Percentiles rank a stretch among this genome's conserved stretches.
These are phyloP conservation scores for Hoplodrina ambigua DNA, from an alignment of 2,888 invertebrate species.

Conservation along the genomic window DNA sequence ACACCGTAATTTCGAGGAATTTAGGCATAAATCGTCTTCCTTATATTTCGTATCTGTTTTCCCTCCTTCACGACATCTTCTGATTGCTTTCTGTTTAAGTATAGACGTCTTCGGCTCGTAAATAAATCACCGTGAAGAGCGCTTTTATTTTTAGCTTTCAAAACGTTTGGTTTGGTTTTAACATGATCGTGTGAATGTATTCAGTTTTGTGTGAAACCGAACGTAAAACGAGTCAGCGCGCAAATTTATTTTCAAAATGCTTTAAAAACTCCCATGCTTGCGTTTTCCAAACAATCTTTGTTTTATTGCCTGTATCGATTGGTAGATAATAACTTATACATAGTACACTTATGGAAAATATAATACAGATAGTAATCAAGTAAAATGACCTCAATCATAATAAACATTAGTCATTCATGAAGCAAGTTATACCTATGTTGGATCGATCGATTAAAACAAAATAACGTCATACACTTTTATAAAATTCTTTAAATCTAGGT, in stretches of 20 bases:
- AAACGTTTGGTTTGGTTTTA: conserved; percentile 36
- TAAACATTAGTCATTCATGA: conserved; percentile 19
- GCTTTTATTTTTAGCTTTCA: conserved; percentile 45
- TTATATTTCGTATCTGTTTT: conserved; percentile 33
- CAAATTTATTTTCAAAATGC: neutral
- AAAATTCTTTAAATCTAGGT: conserved; percentile 65
- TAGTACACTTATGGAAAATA: neutral
- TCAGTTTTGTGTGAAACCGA: conserved; percentile 48
- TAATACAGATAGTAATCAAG: neutral
- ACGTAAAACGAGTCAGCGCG: conserved; percentile 28
- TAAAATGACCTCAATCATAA: conserved; percentile 14
- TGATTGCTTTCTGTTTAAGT: conserved; percentile 46
- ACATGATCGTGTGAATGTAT: conserved; percentile 27
- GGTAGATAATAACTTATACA: neutral
- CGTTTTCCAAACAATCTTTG: neutral
- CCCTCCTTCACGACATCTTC: conserved; percentile 37
- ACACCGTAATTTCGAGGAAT: conserved; percentile 2
- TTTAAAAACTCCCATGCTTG: neutral
- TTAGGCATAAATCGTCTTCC: conserved; percentile 3
- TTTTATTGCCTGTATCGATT: neutral
- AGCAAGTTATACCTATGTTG: neutral
- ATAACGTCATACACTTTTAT: conserved; percentile 5
- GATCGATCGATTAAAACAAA: conserved; percentile 5
- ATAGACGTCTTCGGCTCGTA: conserved; percentile 35
- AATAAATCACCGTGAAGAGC: conserved; percentile 48